Evolutionary conservation across 2,888 invertebrate species (phyloP).

Genomic region (Gastracanthus pulcherrimus): DNA sequence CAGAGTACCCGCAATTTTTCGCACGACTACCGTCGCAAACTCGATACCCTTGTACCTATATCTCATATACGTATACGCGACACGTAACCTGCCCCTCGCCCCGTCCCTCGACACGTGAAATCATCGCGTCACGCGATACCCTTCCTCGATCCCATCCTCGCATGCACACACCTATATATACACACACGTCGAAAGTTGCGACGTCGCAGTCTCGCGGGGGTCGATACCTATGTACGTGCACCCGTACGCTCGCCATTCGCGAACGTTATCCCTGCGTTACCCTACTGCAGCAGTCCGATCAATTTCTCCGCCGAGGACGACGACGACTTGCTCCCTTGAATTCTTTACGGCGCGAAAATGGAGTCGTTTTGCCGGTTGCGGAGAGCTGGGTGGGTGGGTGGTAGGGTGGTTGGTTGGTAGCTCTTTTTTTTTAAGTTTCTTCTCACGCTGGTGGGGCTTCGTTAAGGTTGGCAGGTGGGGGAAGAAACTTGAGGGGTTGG

Average conservation of each 20-base stretch:
- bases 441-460: no score
- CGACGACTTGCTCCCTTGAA: not conserved
- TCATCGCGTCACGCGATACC: slow-evolving; percentile 10
- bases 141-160: not conserved
- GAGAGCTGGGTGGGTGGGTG: not conserved
- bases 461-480: no score
- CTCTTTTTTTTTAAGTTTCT: no score
- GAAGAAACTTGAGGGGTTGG: no score
- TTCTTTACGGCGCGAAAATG: slow-evolving; percentile 22
- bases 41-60: not conserved
- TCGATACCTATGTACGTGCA: not conserved
- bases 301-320: slow-evolving; percentile 66
- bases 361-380: not conserved
- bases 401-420: no score
- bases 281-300: slow-evolving; percentile 74
- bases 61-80: not conserved
- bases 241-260: slow-evolving; percentile 51
- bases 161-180: not conserved
- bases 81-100: not conserved
- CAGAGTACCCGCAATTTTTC: not conserved
- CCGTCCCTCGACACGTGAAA: not conserved
- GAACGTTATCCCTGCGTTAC: slow-evolving; percentile 67
- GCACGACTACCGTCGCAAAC: not conserved
- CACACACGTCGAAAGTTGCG: not conserved
- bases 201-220: slow-evolving; percentile 9